Evolutionary conservation across 2,797 vertebrate species (phyloP), one percentile per base, ranked within the genome.

Genomic region (Cossypha polioptera): DNA sequence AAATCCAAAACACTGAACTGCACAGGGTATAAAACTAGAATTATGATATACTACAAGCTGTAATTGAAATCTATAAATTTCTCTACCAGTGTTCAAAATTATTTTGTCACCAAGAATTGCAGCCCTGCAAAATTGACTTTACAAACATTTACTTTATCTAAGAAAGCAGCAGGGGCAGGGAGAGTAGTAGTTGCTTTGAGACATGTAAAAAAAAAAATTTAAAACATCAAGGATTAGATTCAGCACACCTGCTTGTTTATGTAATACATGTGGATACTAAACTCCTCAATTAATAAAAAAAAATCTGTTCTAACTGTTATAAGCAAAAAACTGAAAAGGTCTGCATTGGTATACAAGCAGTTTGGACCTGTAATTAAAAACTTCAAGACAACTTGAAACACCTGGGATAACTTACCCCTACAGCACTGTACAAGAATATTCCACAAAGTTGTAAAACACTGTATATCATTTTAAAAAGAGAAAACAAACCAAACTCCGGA

Each of bases 11-110:
- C 96, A 97, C 87, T 97, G 95, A 97, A 97, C 95, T 97, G 93
- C 96, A 96, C 68, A 95, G 95, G 94, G 90, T 96, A 97, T 98
- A 98, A 98, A 98, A 97, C 73, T 95, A 95, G 93, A 98, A 97
- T 98, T 98, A 98, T 96, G 94, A 97, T 96, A 97, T 92, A 96
- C 92, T 95, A 92, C 91, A 96, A 97, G 94, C 90, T 94, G 73
- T 98, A 98, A 98, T 97, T 98, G 97, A 98, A 98, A 98, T 96
- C 86, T 95, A 97, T 98, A 98, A 98, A 98, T 98, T 97, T 96
- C 43, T 76, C 93, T 90, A 94, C 85, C 77, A 54, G 63, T 80
- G 76, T 94, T 97, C 90, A 96, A 95, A 97, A 95, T 95, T 97
- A 97, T 96, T 97, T 97, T 96, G 94, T 95, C 92, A 87, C 94